Conservation (phyloP, 2,113 vertebrate species). For the Phasianus colchicus region DNA sequence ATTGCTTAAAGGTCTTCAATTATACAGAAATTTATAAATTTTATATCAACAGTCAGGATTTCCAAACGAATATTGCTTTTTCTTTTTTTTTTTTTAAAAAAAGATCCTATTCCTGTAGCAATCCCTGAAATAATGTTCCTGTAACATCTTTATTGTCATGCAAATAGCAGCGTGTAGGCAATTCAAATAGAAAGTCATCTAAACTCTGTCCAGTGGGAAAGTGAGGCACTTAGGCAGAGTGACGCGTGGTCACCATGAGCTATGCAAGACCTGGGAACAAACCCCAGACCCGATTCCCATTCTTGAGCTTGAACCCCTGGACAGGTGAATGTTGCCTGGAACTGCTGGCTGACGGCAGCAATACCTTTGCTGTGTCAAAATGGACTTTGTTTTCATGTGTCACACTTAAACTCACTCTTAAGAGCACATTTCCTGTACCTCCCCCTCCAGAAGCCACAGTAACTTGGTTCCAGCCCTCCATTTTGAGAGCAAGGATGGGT, state of each 20-base stretch:
- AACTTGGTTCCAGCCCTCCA: constrained; percentile 39
- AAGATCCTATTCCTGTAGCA: constrained; percentile 41
- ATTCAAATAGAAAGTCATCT: constrained; percentile 51
- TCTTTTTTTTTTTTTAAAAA: not conserved
- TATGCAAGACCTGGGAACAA: constrained; percentile 40
- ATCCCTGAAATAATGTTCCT: constrained; percentile 73
- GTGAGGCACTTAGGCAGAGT: constrained; percentile 71
- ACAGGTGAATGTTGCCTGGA: constrained; percentile 23
- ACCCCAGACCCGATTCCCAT: constrained; percentile 7
- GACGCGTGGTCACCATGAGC: constrained; percentile 33
- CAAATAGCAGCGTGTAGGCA: constrained; percentile 68
- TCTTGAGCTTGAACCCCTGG: constrained; percentile 61
- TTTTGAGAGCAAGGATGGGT: constrained; percentile 45
- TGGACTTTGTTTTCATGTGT: constrained; percentile 36
- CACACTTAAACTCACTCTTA: constrained; percentile 5
- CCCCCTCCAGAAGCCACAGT: not conserved
- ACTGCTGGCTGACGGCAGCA: not conserved
- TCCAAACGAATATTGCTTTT: constrained; percentile 71
- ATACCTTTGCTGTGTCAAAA: not conserved
- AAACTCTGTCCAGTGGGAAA: constrained; percentile 56
- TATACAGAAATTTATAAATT: constrained; percentile 49
- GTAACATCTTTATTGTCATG: constrained; percentile 51
- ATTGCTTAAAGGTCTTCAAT: constrained; percentile 58
- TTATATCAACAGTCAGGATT: constrained; percentile 61
- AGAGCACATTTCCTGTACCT: constrained; percentile 51